phyloP scores from a whole-genome alignment of 1,140 invertebrate species.

The Homalodisca vitripennis region DNA sequence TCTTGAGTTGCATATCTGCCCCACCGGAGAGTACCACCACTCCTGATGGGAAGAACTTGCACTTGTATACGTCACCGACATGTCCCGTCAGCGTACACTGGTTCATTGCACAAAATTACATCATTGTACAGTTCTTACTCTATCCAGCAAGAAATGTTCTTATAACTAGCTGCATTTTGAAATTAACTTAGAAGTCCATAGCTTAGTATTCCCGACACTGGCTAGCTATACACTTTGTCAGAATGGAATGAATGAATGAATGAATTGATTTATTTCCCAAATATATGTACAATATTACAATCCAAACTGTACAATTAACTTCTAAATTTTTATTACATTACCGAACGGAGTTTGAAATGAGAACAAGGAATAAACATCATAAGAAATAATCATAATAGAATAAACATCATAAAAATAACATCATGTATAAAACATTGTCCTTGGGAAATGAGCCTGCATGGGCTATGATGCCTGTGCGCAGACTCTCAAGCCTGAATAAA shows the following conservation, averaged over 20 bases:
- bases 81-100: slow-evolving; percentile 64
- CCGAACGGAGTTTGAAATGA: too few species aligned
- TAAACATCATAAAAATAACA: too few species aligned
- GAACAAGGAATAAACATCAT: too few species aligned
- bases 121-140: neutral
- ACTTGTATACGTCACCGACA: slow-evolving; percentile 65
- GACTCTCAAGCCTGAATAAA: too few species aligned
- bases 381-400: too few species aligned
- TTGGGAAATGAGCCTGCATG: too few species aligned
- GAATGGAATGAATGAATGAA: neutral
- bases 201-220: neutral
- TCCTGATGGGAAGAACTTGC: slow-evolving; percentile 70
- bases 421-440: too few species aligned
- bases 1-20: slow-evolving; percentile 65
- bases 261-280: neutral
- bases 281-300: neutral
- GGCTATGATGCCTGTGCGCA: too few species aligned
- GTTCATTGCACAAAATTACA: slow-evolving; percentile 50
- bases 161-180: slow-evolving; percentile 11
- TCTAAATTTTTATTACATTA: too few species aligned
- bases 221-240: slow-evolving; percentile 33
- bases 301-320: too few species aligned
- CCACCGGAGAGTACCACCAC: slow-evolving; percentile 66
- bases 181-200: neutral
- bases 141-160: neutral